A percentile compares a stretch with the other conserved stretches of the same genome.
Conservation (phyloP, 2,113 vertebrate species). For the Scomber colias region DNA sequence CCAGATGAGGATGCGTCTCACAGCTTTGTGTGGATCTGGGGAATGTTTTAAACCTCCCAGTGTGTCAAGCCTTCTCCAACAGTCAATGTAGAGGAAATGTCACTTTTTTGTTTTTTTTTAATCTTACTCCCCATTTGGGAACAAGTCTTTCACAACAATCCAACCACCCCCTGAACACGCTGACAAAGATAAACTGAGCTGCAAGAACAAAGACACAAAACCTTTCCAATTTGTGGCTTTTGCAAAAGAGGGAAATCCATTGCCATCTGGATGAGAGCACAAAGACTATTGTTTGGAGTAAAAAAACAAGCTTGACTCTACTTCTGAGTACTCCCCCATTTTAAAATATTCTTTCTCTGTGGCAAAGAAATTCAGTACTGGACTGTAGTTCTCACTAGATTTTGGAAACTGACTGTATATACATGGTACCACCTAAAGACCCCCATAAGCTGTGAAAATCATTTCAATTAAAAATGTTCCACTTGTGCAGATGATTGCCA, state of each 20-base stretch:
- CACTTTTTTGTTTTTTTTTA: conserved; percentile 5
- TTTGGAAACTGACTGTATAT: conserved; percentile 22
- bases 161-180: conserved; percentile 41
- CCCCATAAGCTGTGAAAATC: conserved; percentile 13
- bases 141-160: conserved; percentile 62
- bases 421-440: background rate
- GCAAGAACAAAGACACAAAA: conserved; percentile 52
- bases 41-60: conserved; percentile 13
- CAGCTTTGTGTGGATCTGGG: conserved; percentile 2
- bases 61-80: conserved; percentile 7
- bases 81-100: conserved; percentile 9
- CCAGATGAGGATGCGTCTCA: background rate
- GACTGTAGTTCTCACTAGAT: background rate
- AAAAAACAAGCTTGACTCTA: background rate
- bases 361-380: background rate
- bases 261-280: conserved; percentile 59
- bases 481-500: conserved; percentile 14
- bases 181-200: conserved; percentile 48
- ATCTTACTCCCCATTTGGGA: conserved; percentile 25
- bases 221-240: conserved; percentile 47
- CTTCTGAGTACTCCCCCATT: conserved; percentile 10
- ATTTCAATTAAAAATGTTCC: conserved; percentile 32
- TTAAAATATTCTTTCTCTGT: conserved; percentile 2
- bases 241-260: conserved; percentile 39
- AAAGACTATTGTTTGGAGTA: conserved; percentile 61